Evolutionary conservation across 2,888 invertebrate genomes (phyloP).

Genomic region (Idaea aversata): DNA sequence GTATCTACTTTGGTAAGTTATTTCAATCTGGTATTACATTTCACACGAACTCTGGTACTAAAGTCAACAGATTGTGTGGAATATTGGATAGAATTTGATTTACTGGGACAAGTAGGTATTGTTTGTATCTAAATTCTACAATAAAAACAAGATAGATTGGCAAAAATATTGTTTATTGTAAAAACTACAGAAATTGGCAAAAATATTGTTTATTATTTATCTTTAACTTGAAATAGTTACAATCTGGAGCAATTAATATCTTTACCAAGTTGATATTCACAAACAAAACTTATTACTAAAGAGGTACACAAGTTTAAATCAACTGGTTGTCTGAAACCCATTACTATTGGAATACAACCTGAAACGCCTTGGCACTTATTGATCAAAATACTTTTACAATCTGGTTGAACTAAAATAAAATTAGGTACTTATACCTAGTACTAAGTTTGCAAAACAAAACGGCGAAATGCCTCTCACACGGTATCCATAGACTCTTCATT

Average conservation of each 20-base stretch:
- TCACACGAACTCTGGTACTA: slow-evolving; percentile 81
- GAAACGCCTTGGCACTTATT: slow-evolving; percentile 57
- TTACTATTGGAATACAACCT: slow-evolving; percentile 13
- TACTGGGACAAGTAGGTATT: slow-evolving; percentile 76
- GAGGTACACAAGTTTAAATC: neutral
- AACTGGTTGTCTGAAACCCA: slow-evolving; percentile 13
- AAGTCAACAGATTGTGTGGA: slow-evolving; percentile 62
- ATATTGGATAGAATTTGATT: slow-evolving; percentile 85
- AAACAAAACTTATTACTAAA: slow-evolving; percentile 14
- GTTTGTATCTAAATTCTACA: neutral
- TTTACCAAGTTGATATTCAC: slow-evolving; percentile 11
- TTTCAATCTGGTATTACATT: slow-evolving; percentile 53
- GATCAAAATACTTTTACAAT: slow-evolving; percentile 37
- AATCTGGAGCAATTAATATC: slow-evolving; percentile 30
- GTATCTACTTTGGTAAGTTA: slow-evolving; percentile 40
- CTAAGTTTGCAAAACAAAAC: slow-evolving; percentile 43
- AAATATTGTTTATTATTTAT: slow-evolving; percentile 41
- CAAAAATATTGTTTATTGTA: neutral
- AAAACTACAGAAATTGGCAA: slow-evolving; percentile 31
- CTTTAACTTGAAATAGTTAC: slow-evolving; percentile 39
- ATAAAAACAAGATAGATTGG: neutral
- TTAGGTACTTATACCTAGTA: slow-evolving; percentile 16
- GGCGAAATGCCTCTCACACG: slow-evolving; percentile 55
- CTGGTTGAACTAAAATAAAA: slow-evolving; percentile 38
- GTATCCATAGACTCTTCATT: slow-evolving; percentile 77